Percentiles rank a stretch among this genome's conserved stretches.
These are phyloP conservation scores for Heteromormyrus szaboi DNA, from an alignment of 2,797 vertebrate genomes.

Conservation along the genomic window DNA sequence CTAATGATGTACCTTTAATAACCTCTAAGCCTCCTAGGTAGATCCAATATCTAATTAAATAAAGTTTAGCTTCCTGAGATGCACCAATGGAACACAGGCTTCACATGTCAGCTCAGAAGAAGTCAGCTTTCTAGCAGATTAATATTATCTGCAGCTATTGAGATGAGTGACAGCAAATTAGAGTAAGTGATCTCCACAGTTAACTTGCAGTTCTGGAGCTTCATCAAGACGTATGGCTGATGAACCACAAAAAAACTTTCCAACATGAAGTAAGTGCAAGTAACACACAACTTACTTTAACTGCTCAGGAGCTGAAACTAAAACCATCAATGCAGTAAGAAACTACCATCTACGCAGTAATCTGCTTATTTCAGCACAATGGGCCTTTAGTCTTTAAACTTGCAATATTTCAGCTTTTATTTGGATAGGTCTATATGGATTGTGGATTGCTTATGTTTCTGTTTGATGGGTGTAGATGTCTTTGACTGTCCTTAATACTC, in stretches of 20 bases:
- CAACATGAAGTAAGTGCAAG: neutral
- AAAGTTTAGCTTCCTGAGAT: neutral
- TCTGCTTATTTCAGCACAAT: neutral
- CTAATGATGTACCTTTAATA: neutral
- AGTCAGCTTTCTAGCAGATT: neutral
- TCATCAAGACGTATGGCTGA: neutral
- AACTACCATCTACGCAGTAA: neutral
- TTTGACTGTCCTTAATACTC: neutral
- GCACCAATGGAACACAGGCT: neutral
- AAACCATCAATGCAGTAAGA: neutral
- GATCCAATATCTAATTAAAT: neutral
- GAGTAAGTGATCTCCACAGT: neutral
- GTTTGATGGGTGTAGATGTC: neutral
- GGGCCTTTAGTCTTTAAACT: neutral
- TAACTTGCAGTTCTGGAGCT: neutral
- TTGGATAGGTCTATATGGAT: neutral
- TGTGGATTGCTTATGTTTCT: neutral
- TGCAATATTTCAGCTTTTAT: neutral
- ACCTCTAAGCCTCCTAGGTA: neutral
- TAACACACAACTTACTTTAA: neutral
- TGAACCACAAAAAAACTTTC: neutral
- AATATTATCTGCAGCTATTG: neutral
- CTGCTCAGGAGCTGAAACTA: neutral
- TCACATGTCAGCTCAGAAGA: neutral
- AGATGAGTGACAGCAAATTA: neutral